Evolutionary conservation across 2,888 invertebrate species (phyloP).

Genomic region (Bruchidius siliquastri): DNA sequence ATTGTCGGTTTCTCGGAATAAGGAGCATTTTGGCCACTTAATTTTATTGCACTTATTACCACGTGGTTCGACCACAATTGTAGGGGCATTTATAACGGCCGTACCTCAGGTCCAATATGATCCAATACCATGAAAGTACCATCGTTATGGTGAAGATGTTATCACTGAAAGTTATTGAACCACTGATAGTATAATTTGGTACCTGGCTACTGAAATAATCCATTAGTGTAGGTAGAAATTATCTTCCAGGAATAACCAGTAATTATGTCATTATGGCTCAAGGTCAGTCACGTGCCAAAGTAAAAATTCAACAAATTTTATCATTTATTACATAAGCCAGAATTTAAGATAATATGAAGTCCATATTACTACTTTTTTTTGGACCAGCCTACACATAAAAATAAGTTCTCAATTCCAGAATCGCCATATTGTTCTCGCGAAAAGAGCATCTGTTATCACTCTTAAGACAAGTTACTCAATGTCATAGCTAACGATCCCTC

Average conservation of each 20-base stretch:
- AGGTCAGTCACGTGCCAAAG: too few species aligned
- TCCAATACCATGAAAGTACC: background rate
- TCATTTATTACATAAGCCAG: too few species aligned
- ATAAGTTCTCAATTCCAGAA: too few species aligned
- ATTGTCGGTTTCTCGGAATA: background rate
- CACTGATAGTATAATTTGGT: background rate
- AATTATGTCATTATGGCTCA: too few species aligned
- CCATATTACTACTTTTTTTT: too few species aligned
- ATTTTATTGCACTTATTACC: background rate
- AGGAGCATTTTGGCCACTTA: background rate
- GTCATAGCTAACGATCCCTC: too few species aligned
- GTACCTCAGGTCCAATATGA: background rate
- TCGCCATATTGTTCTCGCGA: too few species aligned
- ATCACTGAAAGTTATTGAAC: background rate
- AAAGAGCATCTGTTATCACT: too few species aligned
- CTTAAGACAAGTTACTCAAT: too few species aligned
- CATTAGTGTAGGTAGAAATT: background rate
- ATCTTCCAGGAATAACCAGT: background rate
- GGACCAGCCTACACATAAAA: too few species aligned
- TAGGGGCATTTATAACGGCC: background rate
- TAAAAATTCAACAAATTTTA: too few species aligned
- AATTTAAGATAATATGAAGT: too few species aligned
- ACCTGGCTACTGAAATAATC: background rate
- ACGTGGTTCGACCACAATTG: background rate
- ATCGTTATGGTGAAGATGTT: background rate